Conservation (phyloP, 2,797 vertebrate genomes). For the Hoplostethus atlanticus region DNA sequence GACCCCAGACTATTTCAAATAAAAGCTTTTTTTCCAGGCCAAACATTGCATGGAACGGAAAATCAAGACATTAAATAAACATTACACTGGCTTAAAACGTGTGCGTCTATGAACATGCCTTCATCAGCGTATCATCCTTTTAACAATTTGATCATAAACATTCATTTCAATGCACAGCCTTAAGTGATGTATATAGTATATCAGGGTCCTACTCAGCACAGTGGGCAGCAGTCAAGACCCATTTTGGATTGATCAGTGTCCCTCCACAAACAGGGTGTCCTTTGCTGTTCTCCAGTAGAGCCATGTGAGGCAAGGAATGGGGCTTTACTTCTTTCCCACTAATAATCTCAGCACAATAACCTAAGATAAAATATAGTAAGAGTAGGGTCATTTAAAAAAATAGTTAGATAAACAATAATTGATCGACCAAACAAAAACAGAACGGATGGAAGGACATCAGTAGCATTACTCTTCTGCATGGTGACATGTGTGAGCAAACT, state of each 20-base stretch:
- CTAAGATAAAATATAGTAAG: constrained; percentile 46
- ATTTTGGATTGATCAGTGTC: constrained; percentile 61
- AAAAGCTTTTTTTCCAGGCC: too few relatives aligned
- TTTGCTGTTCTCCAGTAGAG: neutral
- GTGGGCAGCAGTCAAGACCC: constrained; percentile 83
- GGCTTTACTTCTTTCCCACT: constrained; percentile 64
- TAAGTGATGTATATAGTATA: neutral
- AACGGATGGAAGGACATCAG: neutral
- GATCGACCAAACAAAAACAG: neutral
- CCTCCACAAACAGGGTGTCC: constrained; percentile 60
- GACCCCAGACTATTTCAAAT: too few relatives aligned
- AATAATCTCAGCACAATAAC: constrained; percentile 74
- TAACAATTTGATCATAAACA: too few relatives aligned
- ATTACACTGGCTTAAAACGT: too few relatives aligned
- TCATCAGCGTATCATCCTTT: too few relatives aligned
- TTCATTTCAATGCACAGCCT: too few relatives aligned
- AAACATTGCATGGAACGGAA: too few relatives aligned
- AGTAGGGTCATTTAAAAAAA: neutral
- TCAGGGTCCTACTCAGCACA: constrained; percentile 50
- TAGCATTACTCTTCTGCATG: neutral
- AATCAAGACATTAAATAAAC: too few relatives aligned
- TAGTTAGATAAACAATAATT: neutral
- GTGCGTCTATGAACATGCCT: too few relatives aligned
- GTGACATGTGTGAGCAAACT: neutral
- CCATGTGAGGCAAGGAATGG: constrained; percentile 79